A percentile compares a stretch with the other conserved stretches of the same genome.
phyloP scores from a whole-genome alignment of 2,888 invertebrate genomes.

The Acanthopleura granulata region DNA sequence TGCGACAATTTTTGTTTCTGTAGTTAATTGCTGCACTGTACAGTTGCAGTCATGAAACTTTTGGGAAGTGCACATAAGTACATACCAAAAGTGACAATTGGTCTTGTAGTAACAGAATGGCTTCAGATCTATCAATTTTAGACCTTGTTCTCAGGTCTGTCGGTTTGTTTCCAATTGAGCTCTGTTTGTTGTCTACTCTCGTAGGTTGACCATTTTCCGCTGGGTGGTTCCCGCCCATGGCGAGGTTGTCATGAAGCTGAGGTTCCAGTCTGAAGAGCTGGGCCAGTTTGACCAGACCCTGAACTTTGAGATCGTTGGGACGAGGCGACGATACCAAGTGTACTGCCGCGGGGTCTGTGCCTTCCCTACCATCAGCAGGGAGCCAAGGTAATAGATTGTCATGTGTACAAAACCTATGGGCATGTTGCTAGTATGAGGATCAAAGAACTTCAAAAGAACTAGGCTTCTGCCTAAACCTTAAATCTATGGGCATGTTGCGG shows the following conservation, averaged over 20 bases:
- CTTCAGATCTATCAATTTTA: too few species aligned
- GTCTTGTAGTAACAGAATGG: too few species aligned
- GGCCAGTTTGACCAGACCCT: conserved; percentile 70
- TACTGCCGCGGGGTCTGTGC: conserved; percentile 69
- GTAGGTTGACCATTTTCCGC: conserved; percentile 64
- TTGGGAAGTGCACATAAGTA: too few species aligned
- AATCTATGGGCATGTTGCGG: too few species aligned
- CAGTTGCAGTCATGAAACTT: too few species aligned
- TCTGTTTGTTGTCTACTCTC: conserved; percentile 12
- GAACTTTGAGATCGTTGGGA: conserved; percentile 70
- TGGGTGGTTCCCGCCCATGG: conserved; percentile 68
- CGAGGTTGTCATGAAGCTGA: conserved; percentile 60
- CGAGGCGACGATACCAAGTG: conserved; percentile 67
- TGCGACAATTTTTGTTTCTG: too few species aligned
- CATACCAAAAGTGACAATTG: too few species aligned
- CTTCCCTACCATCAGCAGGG: conserved; percentile 69
- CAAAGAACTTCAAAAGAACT: too few species aligned
- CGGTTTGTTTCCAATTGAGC: not conserved
- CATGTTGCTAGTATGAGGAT: too few species aligned
- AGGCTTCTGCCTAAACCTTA: too few species aligned
- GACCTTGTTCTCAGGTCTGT: not conserved
- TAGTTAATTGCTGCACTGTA: too few species aligned
- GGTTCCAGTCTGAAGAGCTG: conserved; percentile 68
- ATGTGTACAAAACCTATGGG: too few species aligned
- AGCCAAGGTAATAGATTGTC: conserved; percentile 62